Percentiles rank a stretch among this genome's conserved stretches.
These are phyloP conservation scores for Chrosomus eos DNA, from an alignment of 2,797 vertebrate genomes.

Conservation along the genomic window DNA sequence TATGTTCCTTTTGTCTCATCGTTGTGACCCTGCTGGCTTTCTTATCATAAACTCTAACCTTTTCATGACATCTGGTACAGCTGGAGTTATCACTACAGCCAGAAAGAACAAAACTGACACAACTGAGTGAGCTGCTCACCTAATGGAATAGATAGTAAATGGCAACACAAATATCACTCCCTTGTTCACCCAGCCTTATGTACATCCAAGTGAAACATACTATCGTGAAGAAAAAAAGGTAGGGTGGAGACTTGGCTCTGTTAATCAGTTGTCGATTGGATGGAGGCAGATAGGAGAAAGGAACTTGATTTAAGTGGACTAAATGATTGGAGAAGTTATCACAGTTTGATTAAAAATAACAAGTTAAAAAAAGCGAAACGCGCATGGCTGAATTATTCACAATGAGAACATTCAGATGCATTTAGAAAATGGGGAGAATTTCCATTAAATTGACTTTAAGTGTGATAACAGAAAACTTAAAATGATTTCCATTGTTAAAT, in stretches of 20 bases:
- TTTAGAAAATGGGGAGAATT: neutral
- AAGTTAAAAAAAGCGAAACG: no score
- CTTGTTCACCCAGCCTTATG: neutral
- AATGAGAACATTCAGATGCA: neutral
- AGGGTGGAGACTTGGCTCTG: neutral
- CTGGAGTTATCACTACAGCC: conserved; percentile 71
- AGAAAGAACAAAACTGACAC: conserved; percentile 21
- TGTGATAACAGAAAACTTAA: no score
- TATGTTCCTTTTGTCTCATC: conserved; percentile 70
- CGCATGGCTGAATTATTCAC: neutral
- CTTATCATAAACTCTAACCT: conserved; percentile 86
- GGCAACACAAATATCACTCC: neutral
- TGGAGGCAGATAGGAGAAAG: neutral
- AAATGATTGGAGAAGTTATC: neutral
- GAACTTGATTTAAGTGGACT: neutral
- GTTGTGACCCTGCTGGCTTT: conserved; percentile 76
- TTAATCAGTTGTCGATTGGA: neutral
- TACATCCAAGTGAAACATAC: neutral
- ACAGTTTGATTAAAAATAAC: no score
- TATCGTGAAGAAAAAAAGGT: neutral
- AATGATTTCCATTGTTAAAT: neutral
- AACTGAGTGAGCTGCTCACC: neutral
- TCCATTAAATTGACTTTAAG: neutral
- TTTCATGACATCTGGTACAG: conserved; percentile 68
- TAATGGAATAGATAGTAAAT: neutral